Percentiles rank a stretch among this genome's conserved stretches.
phyloP scores from a whole-genome alignment of 2,797 vertebrate genomes.

The Florisuga fusca region DNA sequence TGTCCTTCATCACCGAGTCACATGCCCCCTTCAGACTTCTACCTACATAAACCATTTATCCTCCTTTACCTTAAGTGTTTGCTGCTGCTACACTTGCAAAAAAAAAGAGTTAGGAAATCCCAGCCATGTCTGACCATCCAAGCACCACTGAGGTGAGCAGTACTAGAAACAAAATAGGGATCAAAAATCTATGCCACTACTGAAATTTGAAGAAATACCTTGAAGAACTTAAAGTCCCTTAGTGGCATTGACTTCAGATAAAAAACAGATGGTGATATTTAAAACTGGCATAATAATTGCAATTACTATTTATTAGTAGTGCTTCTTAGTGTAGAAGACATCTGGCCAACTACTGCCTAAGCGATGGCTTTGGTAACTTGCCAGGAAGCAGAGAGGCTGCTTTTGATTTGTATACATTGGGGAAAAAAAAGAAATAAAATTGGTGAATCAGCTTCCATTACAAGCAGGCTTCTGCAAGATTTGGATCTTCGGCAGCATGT shows the following conservation, averaged over 20 bases:
- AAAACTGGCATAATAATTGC: neutral
- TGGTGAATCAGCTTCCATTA: neutral
- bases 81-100: neutral
- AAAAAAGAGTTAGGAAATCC: neutral
- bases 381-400: neutral
- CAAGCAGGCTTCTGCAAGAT: neutral
- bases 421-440: neutral
- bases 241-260: neutral
- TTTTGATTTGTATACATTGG: neutral
- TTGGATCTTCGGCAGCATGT: accelerated
- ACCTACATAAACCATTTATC: neutral
- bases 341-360: neutral
- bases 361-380: neutral
- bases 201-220: neutral
- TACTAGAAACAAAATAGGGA: neutral
- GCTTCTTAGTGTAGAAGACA: neutral
- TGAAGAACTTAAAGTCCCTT: neutral
- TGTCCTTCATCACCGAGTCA: neutral
- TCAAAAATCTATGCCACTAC: neutral
- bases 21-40: neutral
- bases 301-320: neutral
- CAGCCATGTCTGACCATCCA: neutral
- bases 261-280: neutral
- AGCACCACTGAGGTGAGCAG: neutral
- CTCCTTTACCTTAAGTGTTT: neutral